Conservation (phyloP, 2,888 invertebrate genomes). For the Neocrepidodera transversa region DNA sequence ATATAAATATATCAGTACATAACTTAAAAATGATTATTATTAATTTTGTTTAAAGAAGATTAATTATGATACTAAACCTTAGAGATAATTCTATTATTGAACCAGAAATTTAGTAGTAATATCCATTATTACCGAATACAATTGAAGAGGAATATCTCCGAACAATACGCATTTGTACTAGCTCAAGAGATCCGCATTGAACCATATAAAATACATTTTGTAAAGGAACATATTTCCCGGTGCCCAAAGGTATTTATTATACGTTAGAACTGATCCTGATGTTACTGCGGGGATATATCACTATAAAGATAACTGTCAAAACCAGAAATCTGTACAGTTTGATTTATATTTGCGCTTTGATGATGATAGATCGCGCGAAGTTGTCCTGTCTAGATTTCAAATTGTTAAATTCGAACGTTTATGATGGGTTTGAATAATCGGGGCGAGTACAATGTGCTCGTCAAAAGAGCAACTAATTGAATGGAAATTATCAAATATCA, state of each 20-base stretch:
- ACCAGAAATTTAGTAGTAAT: too few relatives aligned
- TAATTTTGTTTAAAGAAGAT: too few relatives aligned
- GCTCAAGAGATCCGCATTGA: neutral
- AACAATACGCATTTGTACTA: neutral
- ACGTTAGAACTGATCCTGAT: slow-evolving; percentile 4
- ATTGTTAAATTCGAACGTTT: slow-evolving; percentile 19
- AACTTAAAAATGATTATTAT: too few relatives aligned
- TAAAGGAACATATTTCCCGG: neutral
- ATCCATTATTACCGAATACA: too few relatives aligned
- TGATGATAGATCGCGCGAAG: slow-evolving; percentile 29
- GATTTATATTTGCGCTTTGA: slow-evolving; percentile 30
- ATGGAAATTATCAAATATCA: neutral
- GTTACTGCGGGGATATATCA: slow-evolving; percentile 24
- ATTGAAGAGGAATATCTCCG: too few relatives aligned
- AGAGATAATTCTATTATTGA: too few relatives aligned
- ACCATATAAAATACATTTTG: neutral
- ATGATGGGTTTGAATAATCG: slow-evolving; percentile 25
- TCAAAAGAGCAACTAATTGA: slow-evolving; percentile 3
- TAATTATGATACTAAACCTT: too few relatives aligned
- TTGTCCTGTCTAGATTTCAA: slow-evolving; percentile 21
- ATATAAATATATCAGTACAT: too few relatives aligned
- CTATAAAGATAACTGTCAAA: slow-evolving; percentile 31
- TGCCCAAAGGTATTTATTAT: slow-evolving; percentile 4
- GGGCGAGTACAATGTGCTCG: neutral
- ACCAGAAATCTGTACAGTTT: slow-evolving; percentile 25